Evolutionary conservation across 2,113 vertebrate species (phyloP).

Genomic region (Syrmaticus mikado): DNA sequence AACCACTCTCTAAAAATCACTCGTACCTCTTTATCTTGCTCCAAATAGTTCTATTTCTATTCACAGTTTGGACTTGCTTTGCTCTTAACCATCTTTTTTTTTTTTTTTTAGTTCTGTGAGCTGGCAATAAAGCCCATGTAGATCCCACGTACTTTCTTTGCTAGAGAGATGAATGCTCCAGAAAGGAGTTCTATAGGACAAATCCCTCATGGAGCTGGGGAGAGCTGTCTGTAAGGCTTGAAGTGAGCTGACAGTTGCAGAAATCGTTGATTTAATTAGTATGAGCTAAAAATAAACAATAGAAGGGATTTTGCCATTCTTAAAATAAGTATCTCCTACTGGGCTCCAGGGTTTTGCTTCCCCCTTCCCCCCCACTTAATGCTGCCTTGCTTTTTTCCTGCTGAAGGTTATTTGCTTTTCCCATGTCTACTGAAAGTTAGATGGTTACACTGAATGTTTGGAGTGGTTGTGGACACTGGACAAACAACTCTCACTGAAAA

Average conservation of each 20-base stretch:
- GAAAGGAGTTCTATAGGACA: neutral
- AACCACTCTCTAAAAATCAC: neutral
- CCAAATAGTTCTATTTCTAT: neutral
- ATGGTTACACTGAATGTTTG: neutral
- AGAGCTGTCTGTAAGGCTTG: neutral
- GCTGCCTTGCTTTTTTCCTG: neutral
- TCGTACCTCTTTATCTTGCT: constrained; percentile 46
- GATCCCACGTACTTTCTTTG: constrained; percentile 1
- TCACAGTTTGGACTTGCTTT: constrained; percentile 7
- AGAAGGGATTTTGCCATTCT: neutral
- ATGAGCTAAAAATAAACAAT: neutral
- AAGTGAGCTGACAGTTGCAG: neutral
- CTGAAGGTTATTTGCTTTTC: neutral
- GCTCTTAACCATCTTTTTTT: neutral
- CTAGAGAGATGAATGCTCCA: neutral
- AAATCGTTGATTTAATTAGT: neutral
- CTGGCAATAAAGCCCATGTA: neutral
- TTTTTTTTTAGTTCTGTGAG: neutral
- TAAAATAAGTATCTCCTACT: neutral
- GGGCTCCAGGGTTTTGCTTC: neutral
- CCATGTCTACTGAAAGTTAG: neutral
- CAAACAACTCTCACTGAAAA: neutral
- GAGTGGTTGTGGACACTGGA: neutral
- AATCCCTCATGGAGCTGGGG: neutral
- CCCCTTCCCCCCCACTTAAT: neutral